Evolutionary conservation across 2,888 invertebrate species (phyloP).

Genomic region (Conops quadrifasciatus): DNA sequence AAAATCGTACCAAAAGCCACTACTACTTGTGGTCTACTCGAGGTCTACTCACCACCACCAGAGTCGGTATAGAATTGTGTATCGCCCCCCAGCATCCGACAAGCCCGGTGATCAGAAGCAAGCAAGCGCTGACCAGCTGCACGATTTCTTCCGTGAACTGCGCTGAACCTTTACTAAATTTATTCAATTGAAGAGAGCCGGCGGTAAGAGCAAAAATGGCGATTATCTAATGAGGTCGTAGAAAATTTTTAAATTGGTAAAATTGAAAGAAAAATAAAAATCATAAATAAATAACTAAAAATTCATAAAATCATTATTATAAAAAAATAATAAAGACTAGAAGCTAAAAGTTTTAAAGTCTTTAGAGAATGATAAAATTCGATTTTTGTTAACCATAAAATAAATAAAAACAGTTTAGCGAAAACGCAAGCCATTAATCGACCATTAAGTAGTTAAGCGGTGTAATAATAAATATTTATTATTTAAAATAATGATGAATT

Average conservation of each 20-base stretch:
- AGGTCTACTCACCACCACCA: constrained; percentile 48
- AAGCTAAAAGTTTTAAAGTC: too few species aligned
- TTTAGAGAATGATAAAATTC: too few species aligned
- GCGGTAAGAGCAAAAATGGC: constrained; percentile 52
- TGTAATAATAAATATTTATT: too few species aligned
- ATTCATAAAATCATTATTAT: neutral
- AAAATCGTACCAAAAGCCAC: neutral
- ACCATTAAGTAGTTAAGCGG: too few species aligned
- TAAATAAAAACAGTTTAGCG: too few species aligned
- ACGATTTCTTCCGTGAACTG: constrained; percentile 51
- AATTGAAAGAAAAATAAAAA: neutral
- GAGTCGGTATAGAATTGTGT: constrained; percentile 55
- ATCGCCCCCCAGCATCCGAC: constrained; percentile 55
- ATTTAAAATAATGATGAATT: too few species aligned
- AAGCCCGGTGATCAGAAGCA: constrained; percentile 51
- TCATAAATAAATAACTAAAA: neutral
- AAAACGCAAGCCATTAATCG: too few species aligned
- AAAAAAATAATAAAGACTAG: too few species aligned
- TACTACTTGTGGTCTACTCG: neutral
- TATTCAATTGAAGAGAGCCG: constrained; percentile 51
- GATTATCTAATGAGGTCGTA: constrained; percentile 46
- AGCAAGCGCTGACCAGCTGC: constrained; percentile 49
- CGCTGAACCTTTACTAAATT: constrained; percentile 50
- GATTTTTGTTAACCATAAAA: too few species aligned
- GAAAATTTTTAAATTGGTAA: neutral